Conservation (phyloP, 2,888 invertebrate genomes). For the Xanthorhoe spadicearia region DNA sequence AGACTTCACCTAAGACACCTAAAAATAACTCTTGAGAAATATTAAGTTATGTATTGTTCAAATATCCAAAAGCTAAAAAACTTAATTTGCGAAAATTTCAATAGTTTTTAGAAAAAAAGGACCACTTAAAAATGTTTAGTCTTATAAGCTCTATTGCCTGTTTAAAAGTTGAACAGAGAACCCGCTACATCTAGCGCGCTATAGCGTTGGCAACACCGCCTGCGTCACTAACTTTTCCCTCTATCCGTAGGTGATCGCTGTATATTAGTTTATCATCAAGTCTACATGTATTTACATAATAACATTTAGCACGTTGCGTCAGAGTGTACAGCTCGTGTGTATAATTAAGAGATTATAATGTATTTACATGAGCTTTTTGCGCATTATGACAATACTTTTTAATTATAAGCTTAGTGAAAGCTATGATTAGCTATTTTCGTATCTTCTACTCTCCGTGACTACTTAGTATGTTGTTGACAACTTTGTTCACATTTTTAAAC, state of each 20-base stretch:
- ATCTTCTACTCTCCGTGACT: too few species aligned
- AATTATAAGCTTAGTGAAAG: neutral
- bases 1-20: too few species aligned
- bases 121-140: too few species aligned
- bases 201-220: constrained; percentile 22
- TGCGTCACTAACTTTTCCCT: constrained; percentile 16
- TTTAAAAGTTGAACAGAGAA: neutral
- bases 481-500: too few species aligned
- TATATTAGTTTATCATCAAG: constrained; percentile 24
- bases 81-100: neutral
- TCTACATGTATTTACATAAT: constrained; percentile 18
- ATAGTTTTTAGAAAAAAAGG: neutral
- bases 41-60: neutral
- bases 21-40: too few species aligned
- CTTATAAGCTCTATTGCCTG: too few species aligned
- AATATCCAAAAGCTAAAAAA: neutral
- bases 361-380: neutral
- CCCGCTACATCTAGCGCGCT: constrained; percentile 1
- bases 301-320: constrained; percentile 13
- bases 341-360: neutral
- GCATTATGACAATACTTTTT: neutral
- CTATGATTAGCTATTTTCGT: neutral
- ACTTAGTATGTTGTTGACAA: too few species aligned
- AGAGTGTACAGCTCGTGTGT: constrained; percentile 11
- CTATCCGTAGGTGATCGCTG: constrained; percentile 15